Evolutionary conservation across 2,797 vertebrate genomes (phyloP).

Genomic region (Prionace glauca): DNA sequence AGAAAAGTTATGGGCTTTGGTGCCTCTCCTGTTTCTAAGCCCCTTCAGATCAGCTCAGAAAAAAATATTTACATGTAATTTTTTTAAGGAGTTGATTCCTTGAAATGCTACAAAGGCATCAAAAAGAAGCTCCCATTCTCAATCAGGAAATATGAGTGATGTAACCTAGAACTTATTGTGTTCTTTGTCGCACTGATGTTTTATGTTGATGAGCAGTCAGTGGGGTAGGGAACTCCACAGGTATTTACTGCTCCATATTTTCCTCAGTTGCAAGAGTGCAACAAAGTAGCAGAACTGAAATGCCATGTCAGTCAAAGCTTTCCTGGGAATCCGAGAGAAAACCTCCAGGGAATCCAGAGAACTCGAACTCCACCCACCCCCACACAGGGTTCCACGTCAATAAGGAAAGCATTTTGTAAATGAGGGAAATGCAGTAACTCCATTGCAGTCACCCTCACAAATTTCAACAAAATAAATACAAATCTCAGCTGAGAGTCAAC

Average conservation of each 20-base stretch:
- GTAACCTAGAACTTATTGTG: neutral
- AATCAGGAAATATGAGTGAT: neutral
- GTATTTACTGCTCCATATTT: slow-evolving; percentile 81
- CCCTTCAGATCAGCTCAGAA: too few relatives aligned
- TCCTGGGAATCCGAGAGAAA: slow-evolving; percentile 45
- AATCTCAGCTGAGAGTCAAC: too few relatives aligned
- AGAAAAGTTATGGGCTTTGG: too few relatives aligned
- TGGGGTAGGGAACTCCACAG: slow-evolving; percentile 74
- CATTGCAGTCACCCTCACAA: too few relatives aligned
- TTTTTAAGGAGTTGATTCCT: neutral
- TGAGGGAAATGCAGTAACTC: neutral
- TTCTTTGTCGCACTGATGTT: slow-evolving; percentile 46
- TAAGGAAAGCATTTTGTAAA: neutral
- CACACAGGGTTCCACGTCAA: neutral
- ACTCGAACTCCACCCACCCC: too few relatives aligned
- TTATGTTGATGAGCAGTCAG: slow-evolving; percentile 70
- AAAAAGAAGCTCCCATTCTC: neutral
- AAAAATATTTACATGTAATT: neutral
- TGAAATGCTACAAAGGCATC: too few relatives aligned
- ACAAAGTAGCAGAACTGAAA: slow-evolving; percentile 63
- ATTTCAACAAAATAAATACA: too few relatives aligned
- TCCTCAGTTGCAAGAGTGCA: slow-evolving; percentile 67
- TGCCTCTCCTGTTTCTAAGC: too few relatives aligned
- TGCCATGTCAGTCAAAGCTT: neutral
- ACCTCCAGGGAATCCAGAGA: slow-evolving; percentile 41